phyloP scores from a whole-genome alignment of 2,888 invertebrate genomes.

The Aphidoletes aphidimyza region DNA sequence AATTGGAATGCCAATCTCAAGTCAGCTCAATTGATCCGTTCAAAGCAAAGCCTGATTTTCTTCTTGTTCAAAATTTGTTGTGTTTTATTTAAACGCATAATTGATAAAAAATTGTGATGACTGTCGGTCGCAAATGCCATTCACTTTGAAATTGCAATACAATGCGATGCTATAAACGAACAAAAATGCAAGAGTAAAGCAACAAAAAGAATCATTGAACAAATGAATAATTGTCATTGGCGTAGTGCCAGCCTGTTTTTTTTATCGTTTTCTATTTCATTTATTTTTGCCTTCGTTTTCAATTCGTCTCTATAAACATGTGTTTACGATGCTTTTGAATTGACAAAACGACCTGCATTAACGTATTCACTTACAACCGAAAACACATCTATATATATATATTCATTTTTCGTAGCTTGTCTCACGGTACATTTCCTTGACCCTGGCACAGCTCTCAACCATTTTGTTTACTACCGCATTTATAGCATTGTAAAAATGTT shows the following conservation, averaged over 20 bases:
- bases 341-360: background rate
- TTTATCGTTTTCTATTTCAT: background rate
- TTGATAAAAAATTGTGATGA: background rate
- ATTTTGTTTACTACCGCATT: constrained; percentile 30
- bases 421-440: background rate
- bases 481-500: constrained; percentile 29
- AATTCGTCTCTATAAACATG: background rate
- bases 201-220: constrained; percentile 7
- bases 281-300: background rate
- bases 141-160: background rate
- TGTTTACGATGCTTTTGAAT: background rate
- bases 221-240: constrained; percentile 43
- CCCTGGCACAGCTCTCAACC: background rate
- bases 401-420: too few relatives aligned
- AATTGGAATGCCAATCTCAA: too few relatives aligned
- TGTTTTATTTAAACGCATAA: background rate
- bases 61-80: too few relatives aligned
- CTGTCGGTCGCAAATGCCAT: background rate
- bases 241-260: background rate
- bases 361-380: background rate
- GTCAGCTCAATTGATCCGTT: background rate
- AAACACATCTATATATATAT: too few relatives aligned
- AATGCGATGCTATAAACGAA: background rate
- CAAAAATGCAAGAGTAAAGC: background rate
- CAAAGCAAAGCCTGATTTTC: background rate